Evolutionary conservation across 2,888 invertebrate species (phyloP).

Genomic region (Blastobasis lacticolella): DNA sequence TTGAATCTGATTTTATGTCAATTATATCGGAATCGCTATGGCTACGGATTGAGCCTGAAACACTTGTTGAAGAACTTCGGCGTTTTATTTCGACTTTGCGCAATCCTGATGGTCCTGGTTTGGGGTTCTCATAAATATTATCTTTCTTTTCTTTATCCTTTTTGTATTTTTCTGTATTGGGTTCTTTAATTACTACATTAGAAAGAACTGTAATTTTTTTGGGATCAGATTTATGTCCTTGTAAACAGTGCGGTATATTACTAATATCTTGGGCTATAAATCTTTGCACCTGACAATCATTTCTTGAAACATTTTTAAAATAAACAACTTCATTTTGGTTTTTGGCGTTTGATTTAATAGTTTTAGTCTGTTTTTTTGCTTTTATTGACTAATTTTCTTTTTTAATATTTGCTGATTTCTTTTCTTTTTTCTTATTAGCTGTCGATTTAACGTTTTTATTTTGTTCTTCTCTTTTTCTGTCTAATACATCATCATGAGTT

Average conservation of each 20-base stretch:
- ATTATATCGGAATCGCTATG: conserved; percentile 4
- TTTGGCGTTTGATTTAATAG: conserved; percentile 5
- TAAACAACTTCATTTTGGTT: background rate
- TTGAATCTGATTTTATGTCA: background rate
- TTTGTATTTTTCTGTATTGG: background rate
- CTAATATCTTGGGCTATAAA: background rate
- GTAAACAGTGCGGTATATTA: background rate
- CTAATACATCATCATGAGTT: too few species aligned
- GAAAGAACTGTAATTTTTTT: background rate
- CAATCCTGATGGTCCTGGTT: conserved; percentile 5
- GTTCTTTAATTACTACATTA: background rate
- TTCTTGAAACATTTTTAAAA: too few species aligned
- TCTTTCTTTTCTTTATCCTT: background rate
- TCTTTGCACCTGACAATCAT: background rate
- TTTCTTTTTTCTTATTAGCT: too few species aligned
- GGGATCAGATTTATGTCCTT: background rate
- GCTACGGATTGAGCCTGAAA: conserved; percentile 6
- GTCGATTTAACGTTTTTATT: too few species aligned
- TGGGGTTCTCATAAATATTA: conserved; percentile 1
- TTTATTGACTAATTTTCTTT: conserved; percentile 15
- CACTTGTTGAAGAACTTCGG: conserved; percentile 3
- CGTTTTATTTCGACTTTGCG: conserved; percentile 1
- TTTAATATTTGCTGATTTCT: conserved; percentile 11
- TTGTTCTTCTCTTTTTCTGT: too few species aligned
- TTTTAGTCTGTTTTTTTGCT: conserved; percentile 13